A percentile compares a stretch with the other conserved stretches of the same genome.
These are phyloP conservation scores for Noctua janthina DNA, from an alignment of 2,888 invertebrate genomes.

Conservation along the genomic window DNA sequence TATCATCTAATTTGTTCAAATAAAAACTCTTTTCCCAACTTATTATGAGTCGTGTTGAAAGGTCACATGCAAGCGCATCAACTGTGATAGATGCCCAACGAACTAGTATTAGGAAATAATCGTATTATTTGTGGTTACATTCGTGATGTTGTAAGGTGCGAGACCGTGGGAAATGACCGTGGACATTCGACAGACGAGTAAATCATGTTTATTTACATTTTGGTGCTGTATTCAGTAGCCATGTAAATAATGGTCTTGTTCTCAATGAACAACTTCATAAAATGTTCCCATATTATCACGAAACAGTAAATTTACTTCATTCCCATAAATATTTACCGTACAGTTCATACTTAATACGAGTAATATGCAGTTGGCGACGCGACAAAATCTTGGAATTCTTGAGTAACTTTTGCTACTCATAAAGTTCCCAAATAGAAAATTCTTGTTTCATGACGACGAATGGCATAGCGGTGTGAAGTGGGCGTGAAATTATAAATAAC, in stretches of 20 bases:
- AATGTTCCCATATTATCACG: background rate
- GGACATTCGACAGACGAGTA: slow-evolving; percentile 31
- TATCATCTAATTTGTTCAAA: slow-evolving; percentile 7
- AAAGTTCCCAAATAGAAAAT: slow-evolving; percentile 82
- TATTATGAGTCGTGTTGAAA: slow-evolving; percentile 39
- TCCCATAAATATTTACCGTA: slow-evolving; percentile 30
- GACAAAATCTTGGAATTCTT: slow-evolving; percentile 71
- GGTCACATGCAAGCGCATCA: slow-evolving; percentile 47
- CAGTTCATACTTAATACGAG: slow-evolving; percentile 42
- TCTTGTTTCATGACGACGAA: slow-evolving; percentile 78
- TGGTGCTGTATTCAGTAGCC: slow-evolving; percentile 16
- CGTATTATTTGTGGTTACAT: slow-evolving; percentile 59
- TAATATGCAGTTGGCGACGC: slow-evolving; percentile 63
- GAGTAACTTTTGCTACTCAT: slow-evolving; percentile 68
- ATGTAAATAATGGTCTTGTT: slow-evolving; percentile 1
- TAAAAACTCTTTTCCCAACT: slow-evolving; percentile 27
- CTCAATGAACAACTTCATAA: background rate
- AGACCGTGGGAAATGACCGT: slow-evolving; percentile 63
- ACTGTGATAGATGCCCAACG: slow-evolving; percentile 55
- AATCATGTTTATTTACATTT: slow-evolving; percentile 34
- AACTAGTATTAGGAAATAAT: slow-evolving; percentile 60
- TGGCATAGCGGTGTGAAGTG: slow-evolving; percentile 75
- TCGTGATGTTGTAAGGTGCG: slow-evolving; percentile 48
- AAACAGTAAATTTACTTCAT: slow-evolving; percentile 13
- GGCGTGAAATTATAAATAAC: slow-evolving; percentile 87